Base-by-base conservation (phyloP, 2,797 vertebrate genomes). In the Sebastes alutus region DNA sequence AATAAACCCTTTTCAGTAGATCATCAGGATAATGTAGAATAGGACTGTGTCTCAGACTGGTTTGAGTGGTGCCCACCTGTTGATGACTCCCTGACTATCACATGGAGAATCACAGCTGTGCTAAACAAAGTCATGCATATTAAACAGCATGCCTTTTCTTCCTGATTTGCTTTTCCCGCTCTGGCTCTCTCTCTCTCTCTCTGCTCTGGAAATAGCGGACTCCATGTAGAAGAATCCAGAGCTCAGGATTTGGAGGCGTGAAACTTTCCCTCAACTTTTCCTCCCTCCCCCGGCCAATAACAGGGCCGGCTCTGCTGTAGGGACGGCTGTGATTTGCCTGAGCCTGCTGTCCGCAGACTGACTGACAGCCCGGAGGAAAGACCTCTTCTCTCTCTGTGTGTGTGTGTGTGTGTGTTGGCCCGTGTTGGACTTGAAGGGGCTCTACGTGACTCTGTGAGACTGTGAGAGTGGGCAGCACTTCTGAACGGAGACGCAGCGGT, bases 401-500 rank as follows among this genome's bases (percentile, higher is more conserved):
- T 42, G 25, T 25, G 72, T 49, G 77, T 33, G 72, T 49, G 77
- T 33, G 78, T 23, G 77, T 86, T 81, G 71, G 80, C 82, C 85
- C 25, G 81, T 83, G 81, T 83, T 80, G 86, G 84, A 93, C 92
- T 94, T 94, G 92, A 78, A 86, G 92, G 90, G 91, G 87, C 84
- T 93, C 88, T 94, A 88, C 90, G 94, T 94, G 95, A 94, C 92
- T 42, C 38, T 42, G 38, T 42, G 38, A 42, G 92, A 81, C 77
- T 72, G 81, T 62, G 76, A 79, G 80, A 92, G 92, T 90, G 93
- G 92, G 93, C 91, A 84, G 87, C 94, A 94, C 93, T 95, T 93
- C 69, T 93, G 93, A 86, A 90, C 91, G 80, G 88, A 91, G 92
- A 89, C 87, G 92, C 90, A 77, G 93, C 87, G 80, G 85, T 81